A percentile compares a stretch with the other conserved stretches of the same genome.
Conservation (phyloP, 2,888 invertebrate genomes). For the Xestia c-nigrum region DNA sequence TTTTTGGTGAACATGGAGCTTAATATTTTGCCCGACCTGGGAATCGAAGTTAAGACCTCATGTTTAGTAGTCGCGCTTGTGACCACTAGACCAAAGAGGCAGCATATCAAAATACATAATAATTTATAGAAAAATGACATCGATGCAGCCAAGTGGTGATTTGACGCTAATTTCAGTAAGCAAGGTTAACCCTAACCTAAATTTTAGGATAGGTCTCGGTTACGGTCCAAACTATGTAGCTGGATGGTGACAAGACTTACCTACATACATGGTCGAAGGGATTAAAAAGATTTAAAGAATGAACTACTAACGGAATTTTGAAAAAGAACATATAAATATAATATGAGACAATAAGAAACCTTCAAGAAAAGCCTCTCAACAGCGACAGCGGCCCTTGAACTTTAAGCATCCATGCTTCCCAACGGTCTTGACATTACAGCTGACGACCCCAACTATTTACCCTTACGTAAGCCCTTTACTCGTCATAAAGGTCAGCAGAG, state of each 20-base stretch:
- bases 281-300: not conserved
- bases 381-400: not conserved
- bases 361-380: not conserved
- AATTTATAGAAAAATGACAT: not conserved
- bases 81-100: too few species aligned
- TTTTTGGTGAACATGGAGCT: too few species aligned
- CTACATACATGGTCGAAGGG: not conserved
- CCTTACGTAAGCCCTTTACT: slow-evolving; percentile 59
- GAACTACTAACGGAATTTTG: not conserved
- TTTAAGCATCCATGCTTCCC: not conserved
- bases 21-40: too few species aligned
- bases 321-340: not conserved
- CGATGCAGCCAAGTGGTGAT: not conserved
- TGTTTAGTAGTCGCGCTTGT: too few species aligned
- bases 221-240: not conserved
- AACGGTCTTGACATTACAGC: slow-evolving; percentile 40
- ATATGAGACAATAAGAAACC: not conserved
- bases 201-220: not conserved
- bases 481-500: slow-evolving; percentile 73
- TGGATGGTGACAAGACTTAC: not conserved
- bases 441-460: slow-evolving; percentile 48
- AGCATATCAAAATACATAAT: not conserved
- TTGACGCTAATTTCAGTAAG: not conserved
- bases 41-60: too few species aligned
- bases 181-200: not conserved